Evolutionary conservation across 1,140 invertebrate species (phyloP).

Genomic region (Drosophila triauraria): DNA sequence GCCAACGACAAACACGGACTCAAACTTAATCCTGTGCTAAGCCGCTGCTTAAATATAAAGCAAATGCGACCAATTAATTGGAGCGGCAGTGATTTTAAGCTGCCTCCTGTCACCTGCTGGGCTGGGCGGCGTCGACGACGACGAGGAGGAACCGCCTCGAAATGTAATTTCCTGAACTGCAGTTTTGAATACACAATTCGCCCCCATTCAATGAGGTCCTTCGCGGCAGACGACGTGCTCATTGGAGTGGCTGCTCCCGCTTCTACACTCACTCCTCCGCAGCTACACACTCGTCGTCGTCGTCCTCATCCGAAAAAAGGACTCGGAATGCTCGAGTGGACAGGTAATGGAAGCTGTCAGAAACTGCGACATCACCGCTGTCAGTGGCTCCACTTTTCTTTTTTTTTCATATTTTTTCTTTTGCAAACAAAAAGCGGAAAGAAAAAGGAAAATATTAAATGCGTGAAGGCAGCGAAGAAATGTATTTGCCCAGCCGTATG

Average conservation of each 20-base stretch:
- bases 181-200: conserved; percentile 70
- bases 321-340: conserved; percentile 50
- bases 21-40: conserved; percentile 16
- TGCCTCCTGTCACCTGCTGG: conserved; percentile 43
- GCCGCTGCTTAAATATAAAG: conserved; percentile 28
- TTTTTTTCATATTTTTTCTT: not conserved
- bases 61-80: conserved; percentile 44
- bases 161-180: conserved; percentile 66
- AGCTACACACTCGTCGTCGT: conserved; percentile 4
- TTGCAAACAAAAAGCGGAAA: conserved; percentile 24
- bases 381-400: conserved; percentile 39
- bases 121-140: conserved; percentile 1
- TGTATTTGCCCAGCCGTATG: conserved; percentile 52
- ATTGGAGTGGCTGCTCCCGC: conserved; percentile 37
- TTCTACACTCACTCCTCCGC: conserved; percentile 2
- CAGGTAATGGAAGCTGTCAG: conserved; percentile 62
- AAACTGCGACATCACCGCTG: conserved; percentile 52
- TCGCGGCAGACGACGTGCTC: conserved; percentile 45
- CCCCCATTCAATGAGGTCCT: conserved; percentile 36
- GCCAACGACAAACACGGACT: not conserved
- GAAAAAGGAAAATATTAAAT: conserved; percentile 53
- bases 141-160: conserved; percentile 21
- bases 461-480: conserved; percentile 46
- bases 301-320: conserved; percentile 26
- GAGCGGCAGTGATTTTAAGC: conserved; percentile 61